Percentiles rank a stretch among this genome's conserved stretches.
phyloP scores from a whole-genome alignment of 2,888 invertebrate genomes.

The Drosophila anomalata region DNA sequence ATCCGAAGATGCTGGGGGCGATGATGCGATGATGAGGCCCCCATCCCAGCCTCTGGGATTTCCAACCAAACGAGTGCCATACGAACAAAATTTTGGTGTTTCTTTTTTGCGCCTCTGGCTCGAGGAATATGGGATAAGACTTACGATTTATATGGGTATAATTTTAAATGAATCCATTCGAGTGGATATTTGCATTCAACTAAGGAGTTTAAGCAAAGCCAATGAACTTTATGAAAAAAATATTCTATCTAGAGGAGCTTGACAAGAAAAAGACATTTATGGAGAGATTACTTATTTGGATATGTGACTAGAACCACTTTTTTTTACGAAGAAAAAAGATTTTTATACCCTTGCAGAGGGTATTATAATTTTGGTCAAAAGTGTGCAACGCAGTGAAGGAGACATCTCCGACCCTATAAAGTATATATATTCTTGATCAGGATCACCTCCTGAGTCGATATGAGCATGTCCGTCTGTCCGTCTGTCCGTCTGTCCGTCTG shows the following conservation, averaged over 20 bases:
- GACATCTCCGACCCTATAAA: too few species aligned
- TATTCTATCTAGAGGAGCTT: constrained; percentile 1
- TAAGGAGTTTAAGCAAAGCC: constrained; percentile 22
- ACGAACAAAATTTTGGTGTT: constrained; percentile 22
- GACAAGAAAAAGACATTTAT: constrained; percentile 5
- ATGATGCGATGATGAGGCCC: constrained; percentile 21
- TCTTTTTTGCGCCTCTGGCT: constrained; percentile 1
- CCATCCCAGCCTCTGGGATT: constrained; percentile 34
- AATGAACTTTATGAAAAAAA: constrained; percentile 24
- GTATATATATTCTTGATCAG: too few species aligned
- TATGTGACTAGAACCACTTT: not conserved
- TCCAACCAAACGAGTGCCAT: constrained; percentile 23
- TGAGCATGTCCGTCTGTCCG: too few species aligned
- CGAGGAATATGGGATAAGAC: constrained; percentile 4
- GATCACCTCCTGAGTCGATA: too few species aligned
- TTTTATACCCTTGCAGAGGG: too few species aligned
- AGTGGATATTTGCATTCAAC: constrained; percentile 30
- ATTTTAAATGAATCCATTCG: constrained; percentile 23
- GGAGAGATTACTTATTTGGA: constrained; percentile 4
- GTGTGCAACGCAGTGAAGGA: too few species aligned
- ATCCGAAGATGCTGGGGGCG: constrained; percentile 19
- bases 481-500: too few species aligned
- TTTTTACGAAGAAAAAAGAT: not conserved
- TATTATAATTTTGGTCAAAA: too few species aligned
- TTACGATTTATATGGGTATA: constrained; percentile 25